These are phyloP conservation scores for Pipistrellus pygmaeus DNA, from an alignment of 2,797 vertebrate genomes.

Conservation along the genomic window DNA sequence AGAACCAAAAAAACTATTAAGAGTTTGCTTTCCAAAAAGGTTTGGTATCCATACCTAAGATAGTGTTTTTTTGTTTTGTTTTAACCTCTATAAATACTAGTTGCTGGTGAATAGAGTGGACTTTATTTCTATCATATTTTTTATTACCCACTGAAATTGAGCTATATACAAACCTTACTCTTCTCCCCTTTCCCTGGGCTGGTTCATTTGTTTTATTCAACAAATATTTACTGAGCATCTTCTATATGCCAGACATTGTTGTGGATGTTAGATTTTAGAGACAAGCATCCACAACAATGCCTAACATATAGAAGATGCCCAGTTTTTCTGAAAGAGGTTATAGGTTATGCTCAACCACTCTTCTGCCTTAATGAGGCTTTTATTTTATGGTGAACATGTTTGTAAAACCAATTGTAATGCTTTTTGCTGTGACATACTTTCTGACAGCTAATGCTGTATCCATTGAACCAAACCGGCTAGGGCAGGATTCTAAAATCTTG, in stretches of 20 bases:
- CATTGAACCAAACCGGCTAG: background rate
- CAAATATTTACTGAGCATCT: constrained; percentile 21
- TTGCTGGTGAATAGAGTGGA: background rate
- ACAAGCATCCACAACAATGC: background rate
- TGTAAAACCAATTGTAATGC: background rate
- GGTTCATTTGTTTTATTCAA: constrained; percentile 1
- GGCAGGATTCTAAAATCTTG: background rate
- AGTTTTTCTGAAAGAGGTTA: background rate
- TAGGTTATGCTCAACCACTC: background rate
- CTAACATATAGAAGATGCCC: no score
- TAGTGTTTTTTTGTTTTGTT: background rate
- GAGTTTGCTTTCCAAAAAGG: constrained; percentile 6
- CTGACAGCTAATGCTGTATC: background rate
- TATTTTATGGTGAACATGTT: background rate
- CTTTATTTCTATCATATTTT: background rate
- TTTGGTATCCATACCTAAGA: background rate
- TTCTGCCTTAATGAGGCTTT: background rate
- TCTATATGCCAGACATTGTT: background rate
- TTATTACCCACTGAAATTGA: background rate
- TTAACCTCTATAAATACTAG: background rate
- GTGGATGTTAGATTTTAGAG: background rate
- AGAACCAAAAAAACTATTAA: background rate
- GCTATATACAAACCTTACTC: background rate
- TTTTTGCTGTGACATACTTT: background rate
- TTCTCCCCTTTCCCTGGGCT: background rate